phyloP scores from a whole-genome alignment of 2,888 invertebrate genomes.

The Pyrrhia umbra region DNA sequence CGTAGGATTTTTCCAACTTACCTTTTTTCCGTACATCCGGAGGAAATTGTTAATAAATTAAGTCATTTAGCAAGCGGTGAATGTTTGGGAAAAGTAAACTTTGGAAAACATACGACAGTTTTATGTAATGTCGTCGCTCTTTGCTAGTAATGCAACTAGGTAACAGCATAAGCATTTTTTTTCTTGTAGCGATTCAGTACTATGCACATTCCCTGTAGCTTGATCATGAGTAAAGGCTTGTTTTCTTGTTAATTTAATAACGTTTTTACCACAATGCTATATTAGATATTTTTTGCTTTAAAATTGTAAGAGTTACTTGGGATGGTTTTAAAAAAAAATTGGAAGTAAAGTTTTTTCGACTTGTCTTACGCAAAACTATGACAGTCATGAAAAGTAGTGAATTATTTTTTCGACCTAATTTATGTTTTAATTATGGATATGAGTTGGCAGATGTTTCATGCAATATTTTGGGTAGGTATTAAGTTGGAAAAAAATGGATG shows the following conservation, averaged over 20 bases:
- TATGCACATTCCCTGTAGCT: neutral
- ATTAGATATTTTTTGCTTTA: neutral
- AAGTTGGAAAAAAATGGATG: no score
- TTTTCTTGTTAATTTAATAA: neutral
- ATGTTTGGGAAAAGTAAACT: constrained; percentile 23
- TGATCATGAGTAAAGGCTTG: neutral
- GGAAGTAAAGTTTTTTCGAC: no score
- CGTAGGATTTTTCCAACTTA: constrained; percentile 47
- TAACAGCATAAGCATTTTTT: constrained; percentile 9
- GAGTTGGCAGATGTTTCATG: no score
- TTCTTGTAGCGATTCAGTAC: neutral
- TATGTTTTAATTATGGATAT: no score
- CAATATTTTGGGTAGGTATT: no score
- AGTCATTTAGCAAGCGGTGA: constrained; percentile 6
- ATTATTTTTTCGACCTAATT: no score
- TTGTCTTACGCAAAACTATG: no score
- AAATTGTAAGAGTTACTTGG: no score
- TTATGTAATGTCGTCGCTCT: neutral
- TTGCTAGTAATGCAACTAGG: neutral
- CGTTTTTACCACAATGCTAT: neutral
- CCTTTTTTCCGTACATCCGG: constrained; percentile 43
- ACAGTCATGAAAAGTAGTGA: no score
- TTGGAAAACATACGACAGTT: neutral
- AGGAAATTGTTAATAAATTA: constrained; percentile 37
- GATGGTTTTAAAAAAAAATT: no score